Base-by-base conservation (phyloP, 2,113 vertebrate genomes). In the Elachura formosa region DNA sequence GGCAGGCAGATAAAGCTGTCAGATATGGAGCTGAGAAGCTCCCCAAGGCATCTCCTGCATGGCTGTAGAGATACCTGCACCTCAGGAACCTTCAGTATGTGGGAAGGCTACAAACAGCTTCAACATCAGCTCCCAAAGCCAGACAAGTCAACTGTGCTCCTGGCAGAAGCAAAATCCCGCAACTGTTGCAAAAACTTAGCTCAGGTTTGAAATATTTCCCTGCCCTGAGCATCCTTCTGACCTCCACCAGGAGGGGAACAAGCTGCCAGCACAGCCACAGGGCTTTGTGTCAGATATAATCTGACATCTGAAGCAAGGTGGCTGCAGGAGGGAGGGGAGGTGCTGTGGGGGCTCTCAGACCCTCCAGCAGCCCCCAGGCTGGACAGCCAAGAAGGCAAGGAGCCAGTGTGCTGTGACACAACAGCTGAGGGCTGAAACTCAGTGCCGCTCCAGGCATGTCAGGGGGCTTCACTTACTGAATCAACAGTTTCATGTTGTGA, bases 401-500 rank as follows among this genome's bases (percentile, higher is more conserved):
- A 72, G 67, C 58, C 46, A 41, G 1, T 1, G 4, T 3, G 34
- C 34, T 75, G 74, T 1, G 8, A 84, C 48, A 56, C 12, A 63
- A 29, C 23, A 84, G 82, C 62, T 61, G 45, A 61, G 52, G 41
- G 51, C 55, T 66, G 64, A 69, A 52, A 36, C 63, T 72, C 63
- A 59, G 6, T 23, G 48, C 12, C 23, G 16, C 16, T 51, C 12
- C 55, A 80, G 40, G 31, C 34, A 49, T 4, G 19, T 36, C 11
- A 59, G 29, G 24, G 41, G 82, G 48, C 69, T 81, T 67, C 71
- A 98, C 99, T 99, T 97, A 99, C 99, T 96, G 99, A 99, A 98
- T 99, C 99, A 89, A 99, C 99, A 2, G 99, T 99, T 97, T 99
- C 99, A 2, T 99, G 99, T 89, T 99, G 99, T 31, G 99, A 99